These are phyloP conservation scores for Axis porcinus DNA, from an alignment of 2,113 vertebrate genomes.

Conservation along the genomic window DNA sequence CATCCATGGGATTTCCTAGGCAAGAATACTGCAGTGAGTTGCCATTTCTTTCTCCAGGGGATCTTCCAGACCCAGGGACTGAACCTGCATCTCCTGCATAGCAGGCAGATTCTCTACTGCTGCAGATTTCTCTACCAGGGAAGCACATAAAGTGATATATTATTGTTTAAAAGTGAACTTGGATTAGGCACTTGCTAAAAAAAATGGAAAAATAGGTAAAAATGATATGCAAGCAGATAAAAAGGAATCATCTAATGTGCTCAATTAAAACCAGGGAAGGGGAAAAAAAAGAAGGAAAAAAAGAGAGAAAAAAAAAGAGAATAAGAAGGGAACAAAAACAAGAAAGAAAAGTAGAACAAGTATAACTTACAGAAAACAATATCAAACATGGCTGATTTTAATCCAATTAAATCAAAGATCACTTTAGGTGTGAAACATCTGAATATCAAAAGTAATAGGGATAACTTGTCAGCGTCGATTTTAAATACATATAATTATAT, in stretches of 20 bases:
- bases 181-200: neutral
- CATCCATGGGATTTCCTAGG: neutral
- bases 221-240: neutral
- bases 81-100: neutral
- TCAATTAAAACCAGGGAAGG: neutral
- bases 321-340: neutral
- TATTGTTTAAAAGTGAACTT: neutral
- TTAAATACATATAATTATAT: neutral
- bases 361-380: neutral
- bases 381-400: neutral
- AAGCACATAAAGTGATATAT: neutral
- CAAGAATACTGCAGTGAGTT: neutral
- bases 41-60: neutral
- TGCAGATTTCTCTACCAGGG: neutral
- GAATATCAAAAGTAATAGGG: neutral
- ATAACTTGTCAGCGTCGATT: neutral
- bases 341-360: neutral
- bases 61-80: neutral
- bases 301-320: neutral
- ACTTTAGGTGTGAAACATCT: neutral
- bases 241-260: neutral
- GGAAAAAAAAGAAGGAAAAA: neutral
- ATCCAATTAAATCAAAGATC: neutral
- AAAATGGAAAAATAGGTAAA: neutral
- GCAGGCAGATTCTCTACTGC: neutral